Evolutionary conservation across 2,888 invertebrate species (phyloP).

Genomic region (Hedya salicella): DNA sequence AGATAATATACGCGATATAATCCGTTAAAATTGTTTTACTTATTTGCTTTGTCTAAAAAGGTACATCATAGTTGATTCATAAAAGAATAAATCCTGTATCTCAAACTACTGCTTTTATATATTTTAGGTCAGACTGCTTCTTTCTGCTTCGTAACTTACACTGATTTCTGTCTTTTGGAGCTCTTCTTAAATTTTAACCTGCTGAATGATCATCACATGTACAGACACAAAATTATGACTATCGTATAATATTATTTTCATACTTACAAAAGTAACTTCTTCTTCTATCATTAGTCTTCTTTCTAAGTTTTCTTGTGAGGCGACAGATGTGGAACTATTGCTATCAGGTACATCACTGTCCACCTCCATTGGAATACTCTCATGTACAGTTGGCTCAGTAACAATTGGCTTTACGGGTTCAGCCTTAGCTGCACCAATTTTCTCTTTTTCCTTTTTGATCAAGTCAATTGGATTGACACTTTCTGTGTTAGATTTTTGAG

Average conservation of each 20-base stretch:
- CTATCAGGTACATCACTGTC: slow-evolving; percentile 30
- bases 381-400: slow-evolving; percentile 23
- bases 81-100: too few species aligned
- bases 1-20: too few species aligned
- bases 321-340: slow-evolving; percentile 47
- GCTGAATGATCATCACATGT: background rate
- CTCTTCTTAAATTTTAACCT: too few species aligned
- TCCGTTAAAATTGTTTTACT: too few species aligned
- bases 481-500: slow-evolving; percentile 45
- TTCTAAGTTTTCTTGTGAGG: slow-evolving; percentile 65
- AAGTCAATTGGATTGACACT: slow-evolving; percentile 58
- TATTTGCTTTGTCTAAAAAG: too few species aligned
- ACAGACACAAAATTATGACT: background rate
- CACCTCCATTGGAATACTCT: slow-evolving; percentile 39
- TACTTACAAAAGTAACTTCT: slow-evolving; percentile 78
- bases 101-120: too few species aligned
- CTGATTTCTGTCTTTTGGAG: too few species aligned
- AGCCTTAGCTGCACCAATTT: slow-evolving; percentile 34
- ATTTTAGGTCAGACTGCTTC: too few species aligned
- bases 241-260: background rate
- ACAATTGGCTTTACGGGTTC: background rate
- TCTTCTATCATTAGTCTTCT: slow-evolving; percentile 76
- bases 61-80: too few species aligned
- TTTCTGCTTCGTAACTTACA: too few species aligned
- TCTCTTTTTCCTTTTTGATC: slow-evolving; percentile 56